phyloP scores from a whole-genome alignment of 2,888 invertebrate species.

The Osmoderma eremita region DNA sequence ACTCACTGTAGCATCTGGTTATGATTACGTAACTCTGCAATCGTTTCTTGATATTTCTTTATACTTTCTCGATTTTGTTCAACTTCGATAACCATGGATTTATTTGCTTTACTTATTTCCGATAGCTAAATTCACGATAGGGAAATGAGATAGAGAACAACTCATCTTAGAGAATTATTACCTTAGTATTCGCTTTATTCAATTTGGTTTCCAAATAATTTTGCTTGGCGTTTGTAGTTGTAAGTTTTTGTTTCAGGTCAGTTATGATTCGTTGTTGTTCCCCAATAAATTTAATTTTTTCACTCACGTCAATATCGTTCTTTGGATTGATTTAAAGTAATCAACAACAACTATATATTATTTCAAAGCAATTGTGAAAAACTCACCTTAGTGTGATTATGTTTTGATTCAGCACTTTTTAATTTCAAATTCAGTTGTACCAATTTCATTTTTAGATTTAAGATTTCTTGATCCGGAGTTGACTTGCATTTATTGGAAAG shows the following conservation, averaged over 20 bases:
- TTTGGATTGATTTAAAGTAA: background rate
- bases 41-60: slow-evolving; percentile 19
- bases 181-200: slow-evolving; percentile 18
- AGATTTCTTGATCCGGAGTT: background rate
- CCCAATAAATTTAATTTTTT: slow-evolving; percentile 9
- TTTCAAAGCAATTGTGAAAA: background rate
- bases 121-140: slow-evolving; percentile 6
- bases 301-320: slow-evolving; percentile 9
- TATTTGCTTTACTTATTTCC: slow-evolving; percentile 17
- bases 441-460: background rate
- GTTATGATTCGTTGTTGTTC: slow-evolving; percentile 21
- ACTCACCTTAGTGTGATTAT: slow-evolving; percentile 3
- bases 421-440: slow-evolving; percentile 10
- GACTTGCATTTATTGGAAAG: slow-evolving; percentile 2
- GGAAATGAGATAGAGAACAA: background rate
- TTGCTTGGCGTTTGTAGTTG: background rate
- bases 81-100: background rate
- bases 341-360: too few relatives aligned
- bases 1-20: slow-evolving; percentile 28
- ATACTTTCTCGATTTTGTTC: background rate
- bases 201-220: slow-evolving; percentile 11
- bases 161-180: background rate
- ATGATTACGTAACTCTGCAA: slow-evolving; percentile 17
- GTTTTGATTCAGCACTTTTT: slow-evolving; percentile 2
- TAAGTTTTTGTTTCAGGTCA: slow-evolving; percentile 13